Evolutionary conservation across 1,140 invertebrate species (phyloP).

Genomic region (Drosophila paulistorum): DNA sequence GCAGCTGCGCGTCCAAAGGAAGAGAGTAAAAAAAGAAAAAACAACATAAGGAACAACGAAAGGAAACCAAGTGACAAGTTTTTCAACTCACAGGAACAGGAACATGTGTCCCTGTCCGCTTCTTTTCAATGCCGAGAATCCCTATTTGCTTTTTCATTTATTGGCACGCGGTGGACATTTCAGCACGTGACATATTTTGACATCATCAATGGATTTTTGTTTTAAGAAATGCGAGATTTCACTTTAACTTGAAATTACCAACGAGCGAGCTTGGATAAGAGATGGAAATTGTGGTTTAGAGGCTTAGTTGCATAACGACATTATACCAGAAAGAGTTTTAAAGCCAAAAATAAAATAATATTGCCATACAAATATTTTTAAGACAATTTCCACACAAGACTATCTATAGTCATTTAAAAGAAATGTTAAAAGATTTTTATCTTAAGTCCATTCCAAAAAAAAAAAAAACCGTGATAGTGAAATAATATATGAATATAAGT

Average conservation of each 20-base stretch:
- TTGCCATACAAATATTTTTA: too few relatives aligned
- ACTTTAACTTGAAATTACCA: constrained; percentile 8
- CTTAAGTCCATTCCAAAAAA: too few relatives aligned
- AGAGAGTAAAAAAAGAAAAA: background rate
- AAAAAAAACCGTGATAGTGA: too few relatives aligned
- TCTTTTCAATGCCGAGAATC: constrained; percentile 21
- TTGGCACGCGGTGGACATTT: constrained; percentile 64
- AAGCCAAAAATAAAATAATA: too few relatives aligned
- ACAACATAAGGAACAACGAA: background rate
- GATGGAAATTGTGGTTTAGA: background rate
- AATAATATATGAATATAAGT: too few relatives aligned
- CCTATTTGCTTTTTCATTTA: constrained; percentile 29
- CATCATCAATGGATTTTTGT: constrained; percentile 36
- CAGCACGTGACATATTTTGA: constrained; percentile 71
- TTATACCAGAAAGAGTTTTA: background rate
- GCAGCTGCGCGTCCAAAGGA: constrained; percentile 73
- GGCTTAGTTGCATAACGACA: background rate
- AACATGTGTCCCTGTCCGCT: constrained; percentile 67
- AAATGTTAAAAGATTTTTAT: too few relatives aligned
- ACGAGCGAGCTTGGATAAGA: background rate
- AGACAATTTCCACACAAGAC: too few relatives aligned
- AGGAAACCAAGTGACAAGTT: constrained; percentile 66
- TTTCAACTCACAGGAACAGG: constrained; percentile 53
- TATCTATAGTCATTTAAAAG: too few relatives aligned
- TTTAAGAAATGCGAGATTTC: background rate